phyloP scores from a whole-genome alignment of 2,113 vertebrate genomes.

The Hystrix cristata region DNA sequence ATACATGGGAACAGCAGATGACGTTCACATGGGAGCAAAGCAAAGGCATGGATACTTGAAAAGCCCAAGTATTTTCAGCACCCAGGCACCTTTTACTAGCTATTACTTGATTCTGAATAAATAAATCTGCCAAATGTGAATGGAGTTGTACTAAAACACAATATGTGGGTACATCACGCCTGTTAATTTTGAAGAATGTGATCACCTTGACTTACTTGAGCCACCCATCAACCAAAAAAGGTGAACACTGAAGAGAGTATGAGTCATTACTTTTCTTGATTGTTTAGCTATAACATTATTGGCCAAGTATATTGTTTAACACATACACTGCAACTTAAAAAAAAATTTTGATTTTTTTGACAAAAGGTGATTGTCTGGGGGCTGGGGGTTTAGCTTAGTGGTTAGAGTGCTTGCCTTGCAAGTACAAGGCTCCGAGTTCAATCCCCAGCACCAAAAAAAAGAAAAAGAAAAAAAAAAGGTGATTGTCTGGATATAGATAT shows the following conservation, averaged over 20 bases:
- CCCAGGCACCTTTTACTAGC: neutral
- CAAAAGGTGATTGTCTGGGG: neutral
- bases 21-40: neutral
- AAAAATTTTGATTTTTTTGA: constrained; percentile 51
- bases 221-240: neutral
- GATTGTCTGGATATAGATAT: neutral
- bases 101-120: neutral
- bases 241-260: constrained; percentile 44
- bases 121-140: constrained; percentile 34
- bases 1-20: neutral
- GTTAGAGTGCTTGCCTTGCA: no score
- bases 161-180: neutral
- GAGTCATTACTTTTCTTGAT: constrained; percentile 46
- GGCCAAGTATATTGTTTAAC: neutral
- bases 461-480: neutral
- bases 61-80: constrained; percentile 33
- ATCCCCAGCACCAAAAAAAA: no score
- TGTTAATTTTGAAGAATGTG: constrained; percentile 61
- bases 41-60: neutral
- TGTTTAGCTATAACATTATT: neutral
- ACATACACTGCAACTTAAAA: neutral
- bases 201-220: constrained; percentile 40
- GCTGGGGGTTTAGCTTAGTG: no score
- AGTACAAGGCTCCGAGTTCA: no score
- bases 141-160: constrained; percentile 23